Evolutionary conservation across 2,797 vertebrate genomes (phyloP), one percentile per base, ranked within the genome.

Genomic region (Hoplostethus atlanticus): DNA sequence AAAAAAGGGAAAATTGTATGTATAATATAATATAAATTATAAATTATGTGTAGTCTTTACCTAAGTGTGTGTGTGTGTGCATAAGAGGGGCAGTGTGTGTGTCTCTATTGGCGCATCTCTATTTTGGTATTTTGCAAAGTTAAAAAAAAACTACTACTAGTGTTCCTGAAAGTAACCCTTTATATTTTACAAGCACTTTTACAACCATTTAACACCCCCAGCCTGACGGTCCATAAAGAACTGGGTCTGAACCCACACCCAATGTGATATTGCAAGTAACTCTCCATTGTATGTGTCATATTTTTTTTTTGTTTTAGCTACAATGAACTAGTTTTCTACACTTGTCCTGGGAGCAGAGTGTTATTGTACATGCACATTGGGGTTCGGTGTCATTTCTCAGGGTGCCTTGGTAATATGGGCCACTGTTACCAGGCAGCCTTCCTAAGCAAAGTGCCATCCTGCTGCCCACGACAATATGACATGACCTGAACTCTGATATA

Each of bases 401-500:
- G 15, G 11, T 11, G 44, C 77, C 69, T 71, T 55, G 76, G 59
- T 71, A 36, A 76, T 65, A 52, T 55, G 61, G 68, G 65, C 75
- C 47, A 30, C 54, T 52, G 72, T 61, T 61, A 76, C 47, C 83
- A 77, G 75, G 77, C 59, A 62, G 70, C 57, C 73, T 64, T 60
- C 64, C 50, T 59, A 72, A 77, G 59, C 76, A 70, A 84, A 81
- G 68, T 72, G 70, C 73, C 79, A 78, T 82, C 80, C 79, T 84
- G 84, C 83, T 71, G 71, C 84, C 76, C 67, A 34, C 77, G 77
- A 76, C 61, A 55, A 77, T 81, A 81, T 55, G 54, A 71, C 51
- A 65, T 30, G 63, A 46, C 63, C 25, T 79, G 68, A 81, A 83
- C 84, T 66, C 64, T 62, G 59, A 69, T 68, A 12, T 11, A 6